A percentile compares a stretch with the other conserved stretches of the same genome.
Conservation (phyloP, 1,140 invertebrate species). For the Colletes gigas region DNA sequence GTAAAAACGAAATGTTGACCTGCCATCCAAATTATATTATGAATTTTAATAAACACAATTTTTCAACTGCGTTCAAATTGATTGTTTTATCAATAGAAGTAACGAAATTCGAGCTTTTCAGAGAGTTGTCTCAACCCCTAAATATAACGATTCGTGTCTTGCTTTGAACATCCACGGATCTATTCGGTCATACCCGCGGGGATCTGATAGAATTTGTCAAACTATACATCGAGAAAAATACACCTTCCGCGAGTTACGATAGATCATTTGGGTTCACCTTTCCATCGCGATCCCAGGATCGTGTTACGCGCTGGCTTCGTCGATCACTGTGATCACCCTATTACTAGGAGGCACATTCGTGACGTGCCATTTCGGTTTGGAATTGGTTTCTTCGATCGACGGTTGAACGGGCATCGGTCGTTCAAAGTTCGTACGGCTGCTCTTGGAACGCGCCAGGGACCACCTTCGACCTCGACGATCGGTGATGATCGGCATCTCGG, state of each 20-base stretch:
- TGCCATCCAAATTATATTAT: too few species aligned
- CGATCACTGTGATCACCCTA: conserved; percentile 87
- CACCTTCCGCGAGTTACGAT: background rate
- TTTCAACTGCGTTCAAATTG: too few species aligned
- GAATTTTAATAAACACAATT: too few species aligned
- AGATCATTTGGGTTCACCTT: background rate
- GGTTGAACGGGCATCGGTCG: conserved; percentile 45
- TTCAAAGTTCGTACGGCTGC: conserved; percentile 42
- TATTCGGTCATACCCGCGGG: too few species aligned
- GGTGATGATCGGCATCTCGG: conserved; percentile 87
- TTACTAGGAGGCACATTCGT: conserved; percentile 75
- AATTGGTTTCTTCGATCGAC: conserved; percentile 61
- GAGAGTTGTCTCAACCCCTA: too few species aligned
- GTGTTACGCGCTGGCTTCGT: conserved; percentile 83
- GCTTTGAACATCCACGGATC: too few species aligned
- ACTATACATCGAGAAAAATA: background rate
- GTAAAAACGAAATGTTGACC: too few species aligned
- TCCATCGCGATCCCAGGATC: background rate
- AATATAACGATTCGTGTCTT: too few species aligned
- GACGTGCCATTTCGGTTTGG: conserved; percentile 74
- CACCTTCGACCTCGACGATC: conserved; percentile 86
- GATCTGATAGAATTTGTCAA: too few species aligned
- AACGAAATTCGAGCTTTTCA: too few species aligned
- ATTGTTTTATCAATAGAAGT: too few species aligned
- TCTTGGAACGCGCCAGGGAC: conserved; percentile 83